Evolutionary conservation across 2,113 vertebrate species (phyloP), one percentile per base, ranked within the genome.

Genomic region (Sturnira hondurensis): DNA sequence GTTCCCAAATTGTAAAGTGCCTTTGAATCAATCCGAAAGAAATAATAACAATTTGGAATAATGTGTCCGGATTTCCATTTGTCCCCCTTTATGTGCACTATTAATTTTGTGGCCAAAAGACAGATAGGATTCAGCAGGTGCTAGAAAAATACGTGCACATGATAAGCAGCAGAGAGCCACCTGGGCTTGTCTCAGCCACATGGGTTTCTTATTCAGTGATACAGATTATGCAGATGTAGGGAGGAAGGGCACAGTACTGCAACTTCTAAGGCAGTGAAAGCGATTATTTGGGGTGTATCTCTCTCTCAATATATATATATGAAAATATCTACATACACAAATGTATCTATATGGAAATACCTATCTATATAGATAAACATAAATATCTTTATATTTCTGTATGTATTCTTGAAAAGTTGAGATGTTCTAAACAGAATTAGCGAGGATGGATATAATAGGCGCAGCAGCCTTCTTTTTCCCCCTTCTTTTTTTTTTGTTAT

Each of bases 101-200:
- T 78, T 95, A 90, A 86, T 93, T 89, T 71, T 88, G n/a, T 70
- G 43, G 31, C n/a, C 56, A 76, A 91, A 94, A 84, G 22, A 74
- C 10, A 93, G 47, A 86, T 86, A 86, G 86, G 70, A 58, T 91
- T 92, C 20, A 83, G 65, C n/a, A 92, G 76, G 76, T 95, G 47
- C 5, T 63, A 86, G 58, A 24, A 65, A 65, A 95, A 89, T 89
- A 86, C 93, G 78, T 68, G 63, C 28, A 89, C 22, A 45, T 0
- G 15, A 22, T 70, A 74, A 93, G 19, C 78, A 93, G 84, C 17
- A 86, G 36, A 50, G 50, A 73, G 65, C 77, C 77, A 96, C 77
- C 67, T 96, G 76, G 58, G 24, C 74, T 88, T 71, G 13, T 78
- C 71, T 41, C 45, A 96, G 80, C 52, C 87, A 96, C 73, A 70